Evolutionary conservation across 2,797 vertebrate species (phyloP), one percentile per base, ranked within the genome.

Genomic region (Pelochelys cantorii): DNA sequence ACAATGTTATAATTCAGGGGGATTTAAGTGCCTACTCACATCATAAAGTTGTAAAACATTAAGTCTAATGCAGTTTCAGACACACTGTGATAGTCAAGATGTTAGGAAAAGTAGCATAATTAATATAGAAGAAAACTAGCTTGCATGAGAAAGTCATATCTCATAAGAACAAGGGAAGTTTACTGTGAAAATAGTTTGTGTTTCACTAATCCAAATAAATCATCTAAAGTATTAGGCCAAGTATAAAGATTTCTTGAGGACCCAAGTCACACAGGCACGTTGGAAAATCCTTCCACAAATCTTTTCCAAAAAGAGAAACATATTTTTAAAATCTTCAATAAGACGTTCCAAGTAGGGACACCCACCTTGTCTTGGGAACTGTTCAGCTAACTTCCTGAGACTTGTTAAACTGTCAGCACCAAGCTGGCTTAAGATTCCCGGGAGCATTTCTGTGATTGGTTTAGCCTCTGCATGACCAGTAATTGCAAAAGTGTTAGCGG

Each of bases 401-500:
- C 99, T 99, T 97, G 98, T 99, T 98, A 99, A 98, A 97, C 99
- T 99, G 98, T 99, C 99, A 60, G 99, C 99, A 92, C 99, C 99
- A 96, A 99, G 98, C 97, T 99, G 99, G 98, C 99, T 99, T 97
- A 99, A 99, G 98, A 99, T 99, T 96, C 99, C 99, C 1, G 99
- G 99, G 95, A 99, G 98, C 99, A 99, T 99, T 98, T 99, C 99
- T 86, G 99, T 99, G 97, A 99, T 98, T 98, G 99, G 99, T 98
- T 99, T 99, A 97, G 98, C 99, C 98, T 99, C 99, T 56, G 99
- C 99, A 88, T 99, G 99, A 97, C 99, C 99, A 14, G 99, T 99
- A 97, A 99, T 99, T 95, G 99, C 99, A 86, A 99, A 99, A 90
- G 99, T 99, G 97, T 99, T 99, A 97, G 99, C 99, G 48, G 99